Base-by-base conservation (phyloP, 2,888 invertebrate genomes). In the Stenurella melanura region DNA sequence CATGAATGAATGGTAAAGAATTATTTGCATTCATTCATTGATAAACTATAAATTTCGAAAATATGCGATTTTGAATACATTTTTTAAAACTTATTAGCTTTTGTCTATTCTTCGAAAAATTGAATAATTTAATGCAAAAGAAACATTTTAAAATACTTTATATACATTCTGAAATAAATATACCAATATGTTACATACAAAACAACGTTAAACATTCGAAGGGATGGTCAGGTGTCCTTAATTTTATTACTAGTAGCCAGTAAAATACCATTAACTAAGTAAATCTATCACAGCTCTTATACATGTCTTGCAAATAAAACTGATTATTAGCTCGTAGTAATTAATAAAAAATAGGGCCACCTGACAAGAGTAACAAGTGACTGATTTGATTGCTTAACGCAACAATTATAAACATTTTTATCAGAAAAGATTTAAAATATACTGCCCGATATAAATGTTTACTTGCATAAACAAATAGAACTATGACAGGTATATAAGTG, bases 281-380 rank as follows among this genome's bases (percentile, higher is more conserved):
- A 85, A 87, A 85, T 88, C 89, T 90, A 90, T 90, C 90, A 90
- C 90, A 90, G 90, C 90, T 89, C 89, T 89, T 86, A 85, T 86
- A 87, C 87, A 87, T 87, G 87, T 88, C 86, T 87, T 85, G 86
- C 83, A 86, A 87, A 83, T 82, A 79, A 67, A 78, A 83, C 76
- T 72, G 77, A 78, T 83, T 68, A 57, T 69, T 70, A 73, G 69
- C 64, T 73, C 56, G 50, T 61, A 72, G 67, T 73, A 69, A 68
- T 30, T 1, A 21, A 61, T 15, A 77, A 72, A 64, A 70, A 18
- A 17, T 56, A 60, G 57, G 71, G 78, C 77, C 79, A 77, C 81
- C 82, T 81, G 82, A 82, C 83, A 81, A 81, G 77, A 77, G 73
- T 76, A 78, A 76, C 56, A 38, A 17, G 6, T 75, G 56, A 64